Evolutionary conservation across 2,888 invertebrate species (phyloP).

Genomic region (Periphyllus acericola): DNA sequence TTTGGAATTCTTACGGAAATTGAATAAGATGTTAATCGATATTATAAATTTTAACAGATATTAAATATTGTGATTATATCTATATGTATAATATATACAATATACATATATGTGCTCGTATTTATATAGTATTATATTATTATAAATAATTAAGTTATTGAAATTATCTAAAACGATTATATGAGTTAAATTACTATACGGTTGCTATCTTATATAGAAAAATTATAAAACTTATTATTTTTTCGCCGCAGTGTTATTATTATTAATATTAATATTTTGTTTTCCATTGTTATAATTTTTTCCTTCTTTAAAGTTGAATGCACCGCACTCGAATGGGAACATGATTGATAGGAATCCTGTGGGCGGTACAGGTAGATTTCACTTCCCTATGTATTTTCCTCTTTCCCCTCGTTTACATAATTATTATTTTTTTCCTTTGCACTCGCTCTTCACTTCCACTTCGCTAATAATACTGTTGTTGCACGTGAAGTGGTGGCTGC

Average conservation of each 20-base stretch:
- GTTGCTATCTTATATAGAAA: constrained; percentile 44
- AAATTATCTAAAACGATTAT: constrained; percentile 38
- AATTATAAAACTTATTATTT: constrained; percentile 52
- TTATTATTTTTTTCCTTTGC: background rate
- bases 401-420: background rate
- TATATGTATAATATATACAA: background rate
- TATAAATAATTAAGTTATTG: constrained; percentile 38
- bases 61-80: constrained; percentile 44
- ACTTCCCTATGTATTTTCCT: background rate
- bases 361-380: too few species aligned
- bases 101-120: constrained; percentile 11
- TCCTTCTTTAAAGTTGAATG: background rate
- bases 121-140: constrained; percentile 48
- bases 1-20: constrained; percentile 20
- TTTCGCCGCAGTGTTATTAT: constrained; percentile 1
- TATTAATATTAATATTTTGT: background rate
- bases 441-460: background rate
- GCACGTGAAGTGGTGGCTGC: background rate
- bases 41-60: constrained; percentile 35
- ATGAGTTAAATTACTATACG: constrained; percentile 35
- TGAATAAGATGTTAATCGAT: constrained; percentile 27
- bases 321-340: too few species aligned
- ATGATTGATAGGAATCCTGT: too few species aligned
- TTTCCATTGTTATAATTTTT: background rate
- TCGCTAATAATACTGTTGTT: background rate